Evolutionary conservation across 2,888 invertebrate genomes (phyloP).

Genomic region (Enoplolaimus lenunculus): DNA sequence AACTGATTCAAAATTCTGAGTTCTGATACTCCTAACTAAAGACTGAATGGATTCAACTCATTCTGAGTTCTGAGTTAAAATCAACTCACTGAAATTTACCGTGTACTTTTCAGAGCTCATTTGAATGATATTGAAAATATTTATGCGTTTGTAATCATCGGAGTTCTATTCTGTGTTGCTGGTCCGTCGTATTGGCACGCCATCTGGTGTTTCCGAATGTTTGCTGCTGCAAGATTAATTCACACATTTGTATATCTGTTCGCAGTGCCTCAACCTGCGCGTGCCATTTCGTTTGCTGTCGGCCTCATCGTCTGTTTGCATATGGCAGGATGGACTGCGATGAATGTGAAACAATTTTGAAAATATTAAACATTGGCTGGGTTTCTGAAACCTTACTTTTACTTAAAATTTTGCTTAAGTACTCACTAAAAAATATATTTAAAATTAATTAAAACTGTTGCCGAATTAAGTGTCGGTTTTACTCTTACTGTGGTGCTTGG

Average conservation of each 20-base stretch:
- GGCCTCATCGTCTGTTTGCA: conserved; percentile 46
- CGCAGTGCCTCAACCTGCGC: conserved; percentile 52
- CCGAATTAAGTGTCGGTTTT: too few relatives aligned
- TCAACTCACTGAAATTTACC: too few relatives aligned
- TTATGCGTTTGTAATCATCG: conserved; percentile 52
- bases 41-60: too few relatives aligned
- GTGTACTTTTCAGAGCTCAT: conserved; percentile 55
- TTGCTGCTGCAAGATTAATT: conserved; percentile 49
- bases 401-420: too few relatives aligned
- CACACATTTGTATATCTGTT: conserved; percentile 55
- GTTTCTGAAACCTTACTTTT: too few relatives aligned
- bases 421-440: too few relatives aligned
- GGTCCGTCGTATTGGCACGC: conserved; percentile 48
- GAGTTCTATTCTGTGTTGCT: conserved; percentile 52
- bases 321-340: conserved; percentile 39
- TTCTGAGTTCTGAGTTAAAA: too few relatives aligned
- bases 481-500: too few relatives aligned
- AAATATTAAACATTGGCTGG: conserved; percentile 75
- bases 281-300: conserved; percentile 45
- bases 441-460: too few relatives aligned
- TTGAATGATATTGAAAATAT: conserved; percentile 61
- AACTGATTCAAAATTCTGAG: too few relatives aligned
- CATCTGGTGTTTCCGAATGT: conserved; percentile 49
- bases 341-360: background rate
- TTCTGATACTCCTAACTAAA: too few relatives aligned